These are phyloP conservation scores for Ceyx erithaca DNA, from an alignment of 2,797 vertebrate species.

Conservation along the genomic window DNA sequence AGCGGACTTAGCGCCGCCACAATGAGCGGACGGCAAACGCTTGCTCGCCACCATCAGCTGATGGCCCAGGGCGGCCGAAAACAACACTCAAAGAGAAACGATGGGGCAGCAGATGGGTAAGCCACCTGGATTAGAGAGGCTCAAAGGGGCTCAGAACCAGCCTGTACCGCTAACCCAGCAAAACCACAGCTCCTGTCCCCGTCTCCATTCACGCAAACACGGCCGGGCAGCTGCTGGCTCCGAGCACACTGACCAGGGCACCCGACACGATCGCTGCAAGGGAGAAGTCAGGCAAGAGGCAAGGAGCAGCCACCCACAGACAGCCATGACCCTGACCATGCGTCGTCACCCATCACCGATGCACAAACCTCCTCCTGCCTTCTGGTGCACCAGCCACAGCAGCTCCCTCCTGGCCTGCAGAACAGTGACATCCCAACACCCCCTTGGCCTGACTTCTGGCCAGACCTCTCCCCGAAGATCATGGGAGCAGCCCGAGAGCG, in stretches of 20 bases:
- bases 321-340: background rate
- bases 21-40: background rate
- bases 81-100: constrained; percentile 32
- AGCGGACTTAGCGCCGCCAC: background rate
- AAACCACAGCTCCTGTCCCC: background rate
- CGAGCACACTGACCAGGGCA: rapidly evolving
- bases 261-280: rapidly evolving
- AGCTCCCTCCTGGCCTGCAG: background rate
- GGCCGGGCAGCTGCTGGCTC: background rate
- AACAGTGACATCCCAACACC: background rate
- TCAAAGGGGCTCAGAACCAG: background rate
- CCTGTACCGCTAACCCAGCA: background rate
- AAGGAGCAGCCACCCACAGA: background rate
- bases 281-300: background rate
- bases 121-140: background rate
- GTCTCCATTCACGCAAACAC: background rate
- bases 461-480: background rate
- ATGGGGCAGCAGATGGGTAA: constrained; percentile 37
- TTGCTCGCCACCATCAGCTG: background rate
- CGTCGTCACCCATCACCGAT: background rate
- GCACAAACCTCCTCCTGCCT: background rate
- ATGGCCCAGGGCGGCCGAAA: background rate
- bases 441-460: no score
- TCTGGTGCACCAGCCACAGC: rapidly evolving
- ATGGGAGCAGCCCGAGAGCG: background rate